Conservation (phyloP, 2,888 invertebrate genomes). For the Eristalinus aeneus region DNA sequence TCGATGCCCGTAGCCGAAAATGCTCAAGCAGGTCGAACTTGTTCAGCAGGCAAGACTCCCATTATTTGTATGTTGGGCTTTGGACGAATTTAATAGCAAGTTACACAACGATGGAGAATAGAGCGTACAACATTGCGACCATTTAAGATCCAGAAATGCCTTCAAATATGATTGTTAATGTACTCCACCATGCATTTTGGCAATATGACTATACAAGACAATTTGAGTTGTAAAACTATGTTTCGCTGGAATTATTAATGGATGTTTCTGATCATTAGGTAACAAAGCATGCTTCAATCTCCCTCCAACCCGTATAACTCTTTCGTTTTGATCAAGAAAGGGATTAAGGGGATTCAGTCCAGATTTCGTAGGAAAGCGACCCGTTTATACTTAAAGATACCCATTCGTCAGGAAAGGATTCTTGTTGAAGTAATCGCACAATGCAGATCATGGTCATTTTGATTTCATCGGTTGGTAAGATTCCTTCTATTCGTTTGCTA, state of each 20-base stretch:
- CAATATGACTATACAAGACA: neutral
- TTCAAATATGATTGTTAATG: constrained; percentile 32
- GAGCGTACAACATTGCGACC: constrained; percentile 38
- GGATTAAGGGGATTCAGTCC: constrained; percentile 16
- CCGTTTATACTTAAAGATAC: too few relatives aligned
- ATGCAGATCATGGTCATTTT: too few relatives aligned
- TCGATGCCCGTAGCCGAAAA: neutral
- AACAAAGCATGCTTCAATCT: constrained; percentile 17
- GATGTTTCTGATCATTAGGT: constrained; percentile 35
- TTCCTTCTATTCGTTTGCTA: too few relatives aligned
- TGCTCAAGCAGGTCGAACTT: neutral
- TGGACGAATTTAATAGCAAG: constrained; percentile 36
- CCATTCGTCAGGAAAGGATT: too few relatives aligned
- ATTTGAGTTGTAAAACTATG: constrained; percentile 19
- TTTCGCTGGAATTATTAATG: constrained; percentile 29
- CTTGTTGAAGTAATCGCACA: neutral
- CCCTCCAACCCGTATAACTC: constrained; percentile 29
- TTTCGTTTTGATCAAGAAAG: constrained; percentile 17
- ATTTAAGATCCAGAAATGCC: constrained; percentile 43
- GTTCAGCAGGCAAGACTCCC: constrained; percentile 9
- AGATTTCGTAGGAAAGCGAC: neutral
- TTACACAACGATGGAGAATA: constrained; percentile 31
- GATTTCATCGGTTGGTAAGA: too few relatives aligned
- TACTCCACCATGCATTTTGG: constrained; percentile 25
- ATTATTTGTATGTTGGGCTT: constrained; percentile 17